These are phyloP conservation scores for Sturnira hondurensis DNA, from an alignment of 2,113 vertebrate species.

Conservation along the genomic window DNA sequence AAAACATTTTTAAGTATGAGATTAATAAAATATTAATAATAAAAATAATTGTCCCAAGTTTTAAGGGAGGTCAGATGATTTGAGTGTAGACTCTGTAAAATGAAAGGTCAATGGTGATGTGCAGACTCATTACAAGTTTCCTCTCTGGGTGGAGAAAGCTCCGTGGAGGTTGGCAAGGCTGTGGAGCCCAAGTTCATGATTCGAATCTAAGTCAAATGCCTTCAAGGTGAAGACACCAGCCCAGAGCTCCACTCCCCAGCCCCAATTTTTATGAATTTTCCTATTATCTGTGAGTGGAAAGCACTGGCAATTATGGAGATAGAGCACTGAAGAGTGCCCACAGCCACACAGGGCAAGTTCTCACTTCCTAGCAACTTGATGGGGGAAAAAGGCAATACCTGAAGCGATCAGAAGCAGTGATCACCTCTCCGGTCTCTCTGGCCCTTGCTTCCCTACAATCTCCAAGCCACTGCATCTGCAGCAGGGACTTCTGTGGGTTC, in stretches of 20 bases:
- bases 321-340: neutral
- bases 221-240: neutral
- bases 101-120: neutral
- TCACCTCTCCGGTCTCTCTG: neutral
- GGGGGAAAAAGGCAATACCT: neutral
- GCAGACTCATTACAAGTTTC: neutral
- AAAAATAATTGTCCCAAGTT: constrained; percentile 21
- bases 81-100: neutral
- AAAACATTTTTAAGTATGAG: neutral
- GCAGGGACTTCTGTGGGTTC: neutral
- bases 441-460: neutral
- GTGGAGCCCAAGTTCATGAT: neutral
- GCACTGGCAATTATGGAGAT: neutral
- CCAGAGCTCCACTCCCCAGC: neutral
- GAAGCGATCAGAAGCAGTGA: neutral
- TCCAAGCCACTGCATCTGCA: neutral
- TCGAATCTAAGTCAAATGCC: neutral
- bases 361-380: neutral
- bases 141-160: neutral
- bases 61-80: neutral
- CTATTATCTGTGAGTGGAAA: neutral
- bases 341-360: neutral
- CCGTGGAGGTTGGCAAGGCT: neutral
- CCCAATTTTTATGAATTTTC: neutral
- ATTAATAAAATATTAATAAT: constrained; percentile 24